A percentile compares a stretch with the other conserved stretches of the same genome.
phyloP scores from a whole-genome alignment of 2,797 vertebrate genomes.

The Microcaecilia unicolor region DNA sequence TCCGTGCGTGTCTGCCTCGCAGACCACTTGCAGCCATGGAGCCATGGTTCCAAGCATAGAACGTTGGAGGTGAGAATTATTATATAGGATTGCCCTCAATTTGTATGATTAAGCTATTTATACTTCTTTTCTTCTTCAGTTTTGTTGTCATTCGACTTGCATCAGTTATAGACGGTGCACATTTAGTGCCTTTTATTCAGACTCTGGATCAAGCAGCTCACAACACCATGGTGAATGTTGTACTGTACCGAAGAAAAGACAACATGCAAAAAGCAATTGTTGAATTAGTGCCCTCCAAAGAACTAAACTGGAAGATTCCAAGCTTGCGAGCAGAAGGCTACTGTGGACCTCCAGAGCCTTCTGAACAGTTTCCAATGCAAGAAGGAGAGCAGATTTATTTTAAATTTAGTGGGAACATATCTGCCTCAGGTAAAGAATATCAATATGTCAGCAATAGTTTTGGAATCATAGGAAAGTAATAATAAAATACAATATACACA shows the following conservation, averaged over 20 bases:
- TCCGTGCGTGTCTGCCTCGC: no score
- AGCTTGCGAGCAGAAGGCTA: constrained; percentile 53
- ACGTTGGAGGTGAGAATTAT: no score
- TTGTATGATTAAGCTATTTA: no score
- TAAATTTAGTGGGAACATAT: constrained; percentile 75
- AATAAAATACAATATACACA: no score
- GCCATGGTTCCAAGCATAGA: no score
- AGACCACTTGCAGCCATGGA: no score
- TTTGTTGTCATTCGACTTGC: constrained; percentile 64
- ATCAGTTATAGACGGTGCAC: constrained; percentile 35
- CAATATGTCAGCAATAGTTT: no score
- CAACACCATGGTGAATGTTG: constrained; percentile 49
- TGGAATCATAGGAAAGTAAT: no score
- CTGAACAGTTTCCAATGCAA: constrained; percentile 54
- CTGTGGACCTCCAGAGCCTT: constrained; percentile 50
- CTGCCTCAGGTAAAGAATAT: constrained; percentile 53
- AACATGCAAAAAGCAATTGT: constrained; percentile 49
- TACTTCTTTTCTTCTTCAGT: constrained; percentile 33
- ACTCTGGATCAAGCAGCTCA: constrained; percentile 57
- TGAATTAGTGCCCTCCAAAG: constrained; percentile 55
- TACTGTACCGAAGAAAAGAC: constrained; percentile 48
- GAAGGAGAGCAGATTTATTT: constrained; percentile 77
- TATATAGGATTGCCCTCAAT: no score
- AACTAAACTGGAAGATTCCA: constrained; percentile 54
- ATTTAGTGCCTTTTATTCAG: constrained; percentile 55